Evolutionary conservation across 2,888 invertebrate species (phyloP).

Genomic region (Calliphora vomitoria): DNA sequence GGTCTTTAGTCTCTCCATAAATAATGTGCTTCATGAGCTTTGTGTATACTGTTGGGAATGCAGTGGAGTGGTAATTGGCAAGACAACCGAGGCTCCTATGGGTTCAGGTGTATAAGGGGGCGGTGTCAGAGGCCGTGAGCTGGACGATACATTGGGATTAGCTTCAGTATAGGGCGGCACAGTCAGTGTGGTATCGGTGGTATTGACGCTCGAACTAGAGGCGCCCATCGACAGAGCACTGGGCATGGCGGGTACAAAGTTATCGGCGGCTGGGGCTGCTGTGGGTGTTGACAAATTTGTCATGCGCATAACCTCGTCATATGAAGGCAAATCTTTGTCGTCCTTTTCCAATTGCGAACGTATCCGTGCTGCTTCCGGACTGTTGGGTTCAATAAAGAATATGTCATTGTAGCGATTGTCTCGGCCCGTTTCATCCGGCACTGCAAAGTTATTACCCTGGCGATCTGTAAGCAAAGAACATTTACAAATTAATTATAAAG

Average conservation of each 20-base stretch:
- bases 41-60: constrained; percentile 28
- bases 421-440: constrained; percentile 75
- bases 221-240: constrained; percentile 61
- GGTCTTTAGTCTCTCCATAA: not conserved
- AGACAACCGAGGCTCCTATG: constrained; percentile 23
- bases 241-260: constrained; percentile 2
- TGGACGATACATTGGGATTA: constrained; percentile 71
- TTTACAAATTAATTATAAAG: not conserved
- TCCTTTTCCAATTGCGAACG: constrained; percentile 81
- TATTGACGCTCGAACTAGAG: constrained; percentile 61
- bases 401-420: constrained; percentile 79
- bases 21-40: not conserved
- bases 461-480: constrained; percentile 77
- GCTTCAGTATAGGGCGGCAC: constrained; percentile 78
- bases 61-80: constrained; percentile 38
- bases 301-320: constrained; percentile 83
- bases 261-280: constrained; percentile 13
- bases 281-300: constrained; percentile 75
- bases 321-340: constrained; percentile 82
- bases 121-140: constrained; percentile 35
- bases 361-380: constrained; percentile 79
- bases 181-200: constrained; percentile 76
- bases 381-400: constrained; percentile 80
- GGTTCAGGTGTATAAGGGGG: constrained; percentile 54
- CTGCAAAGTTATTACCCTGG: constrained; percentile 77